Evolutionary conservation across 2,113 vertebrate species (phyloP).

Genomic region (Cygnus atratus): DNA sequence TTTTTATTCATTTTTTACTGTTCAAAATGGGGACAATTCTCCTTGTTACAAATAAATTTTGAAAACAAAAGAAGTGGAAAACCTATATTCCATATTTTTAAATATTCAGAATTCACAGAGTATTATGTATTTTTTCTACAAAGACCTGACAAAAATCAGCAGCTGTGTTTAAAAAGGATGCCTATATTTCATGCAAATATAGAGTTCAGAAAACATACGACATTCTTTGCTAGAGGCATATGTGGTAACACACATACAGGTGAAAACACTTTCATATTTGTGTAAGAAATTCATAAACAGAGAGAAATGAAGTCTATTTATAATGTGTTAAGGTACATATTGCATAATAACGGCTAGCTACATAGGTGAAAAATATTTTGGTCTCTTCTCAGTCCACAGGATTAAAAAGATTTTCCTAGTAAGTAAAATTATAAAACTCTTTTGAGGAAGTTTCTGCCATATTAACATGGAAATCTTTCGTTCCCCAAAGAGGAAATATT

Average conservation of each 20-base stretch:
- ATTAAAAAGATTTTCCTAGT: neutral
- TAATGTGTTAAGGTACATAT: neutral
- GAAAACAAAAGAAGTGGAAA: neutral
- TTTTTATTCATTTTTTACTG: neutral
- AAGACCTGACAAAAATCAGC: neutral
- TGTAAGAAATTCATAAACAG: neutral
- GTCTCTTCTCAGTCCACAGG: neutral
- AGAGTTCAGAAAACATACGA: neutral
- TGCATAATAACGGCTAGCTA: neutral
- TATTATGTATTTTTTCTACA: neutral
- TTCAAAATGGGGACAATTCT: neutral
- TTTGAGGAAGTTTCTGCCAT: neutral
- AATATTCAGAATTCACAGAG: neutral
- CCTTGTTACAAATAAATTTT: neutral
- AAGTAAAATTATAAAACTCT: neutral
- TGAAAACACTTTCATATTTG: neutral
- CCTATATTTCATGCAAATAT: neutral
- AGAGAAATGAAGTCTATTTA: neutral
- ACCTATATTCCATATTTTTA: neutral
- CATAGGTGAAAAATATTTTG: neutral
- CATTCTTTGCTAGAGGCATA: neutral
- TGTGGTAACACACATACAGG: rapidly evolving
- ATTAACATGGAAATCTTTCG: neutral
- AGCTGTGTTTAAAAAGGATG: neutral
- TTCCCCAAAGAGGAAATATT: neutral